Conservation (phyloP, 1,140 invertebrate species). For the Cherax destructor region DNA sequence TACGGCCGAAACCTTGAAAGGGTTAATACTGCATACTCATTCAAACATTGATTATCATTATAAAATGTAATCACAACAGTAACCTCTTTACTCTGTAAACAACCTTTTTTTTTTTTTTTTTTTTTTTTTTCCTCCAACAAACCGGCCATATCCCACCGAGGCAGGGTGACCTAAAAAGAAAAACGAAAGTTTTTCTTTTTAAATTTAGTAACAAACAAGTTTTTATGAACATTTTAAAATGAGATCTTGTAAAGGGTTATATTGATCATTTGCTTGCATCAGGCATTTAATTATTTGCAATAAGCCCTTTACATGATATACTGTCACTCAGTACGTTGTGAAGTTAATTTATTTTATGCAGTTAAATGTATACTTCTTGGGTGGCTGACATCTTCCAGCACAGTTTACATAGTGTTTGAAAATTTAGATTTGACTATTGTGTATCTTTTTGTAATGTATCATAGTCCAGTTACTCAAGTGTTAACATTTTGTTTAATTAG, state of each 20-base stretch:
- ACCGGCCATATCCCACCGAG: too few relatives aligned
- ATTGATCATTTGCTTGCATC: background rate
- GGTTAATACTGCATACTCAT: too few relatives aligned
- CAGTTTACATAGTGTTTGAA: background rate
- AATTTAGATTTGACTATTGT: background rate
- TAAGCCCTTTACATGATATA: background rate
- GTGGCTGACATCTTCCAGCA: background rate
- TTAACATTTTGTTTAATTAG: background rate
- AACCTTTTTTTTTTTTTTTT: too few relatives aligned
- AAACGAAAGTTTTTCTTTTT: too few relatives aligned
- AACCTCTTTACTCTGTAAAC: background rate
- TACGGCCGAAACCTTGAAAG: too few relatives aligned
- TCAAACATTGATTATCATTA: too few relatives aligned
- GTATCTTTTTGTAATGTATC: background rate
- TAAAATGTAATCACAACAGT: background rate
- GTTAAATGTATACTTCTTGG: background rate
- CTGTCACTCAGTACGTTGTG: background rate
- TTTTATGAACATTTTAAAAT: background rate
- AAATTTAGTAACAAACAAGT: background rate
- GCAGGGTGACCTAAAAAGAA: too few relatives aligned
- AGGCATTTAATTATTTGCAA: background rate
- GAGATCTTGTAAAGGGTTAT: background rate
- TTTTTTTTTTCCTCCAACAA: too few relatives aligned
- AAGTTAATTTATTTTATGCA: background rate
- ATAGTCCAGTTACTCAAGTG: background rate